Conservation (phyloP, 2,113 vertebrate genomes). For the Artemisiospiza belli region DNA sequence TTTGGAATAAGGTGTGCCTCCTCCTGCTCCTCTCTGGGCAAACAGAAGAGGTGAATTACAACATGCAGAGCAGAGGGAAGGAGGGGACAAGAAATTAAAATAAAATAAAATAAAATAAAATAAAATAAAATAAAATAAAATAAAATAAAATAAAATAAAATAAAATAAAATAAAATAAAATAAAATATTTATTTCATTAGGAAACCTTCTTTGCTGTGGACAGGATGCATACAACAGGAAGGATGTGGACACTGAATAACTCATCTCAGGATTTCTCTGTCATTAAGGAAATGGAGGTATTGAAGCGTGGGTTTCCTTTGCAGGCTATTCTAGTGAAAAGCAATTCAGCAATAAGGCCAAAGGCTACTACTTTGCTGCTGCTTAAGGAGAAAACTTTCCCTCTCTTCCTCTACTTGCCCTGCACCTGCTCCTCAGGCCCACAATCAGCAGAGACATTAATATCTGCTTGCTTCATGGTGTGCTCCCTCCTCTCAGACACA, state of each 20-base stretch:
- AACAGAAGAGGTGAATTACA: background rate
- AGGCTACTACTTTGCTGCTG: background rate
- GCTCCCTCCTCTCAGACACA: background rate
- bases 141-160: background rate
- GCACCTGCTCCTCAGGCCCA: background rate
- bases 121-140: background rate
- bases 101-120: background rate
- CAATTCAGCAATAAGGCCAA: background rate
- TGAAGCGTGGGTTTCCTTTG: conserved; percentile 20
- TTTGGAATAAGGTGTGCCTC: background rate
- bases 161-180: background rate
- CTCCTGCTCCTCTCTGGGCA: background rate
- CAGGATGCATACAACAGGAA: conserved; percentile 73
- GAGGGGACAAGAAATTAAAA: background rate
- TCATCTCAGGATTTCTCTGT: conserved; percentile 66
- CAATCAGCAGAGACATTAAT: background rate
- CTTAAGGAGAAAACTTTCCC: conserved; percentile 31
- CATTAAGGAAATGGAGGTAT: conserved; percentile 48
- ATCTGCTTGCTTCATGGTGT: background rate
- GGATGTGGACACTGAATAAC: conserved; percentile 61
- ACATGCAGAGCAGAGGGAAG: background rate
- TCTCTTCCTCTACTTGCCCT: conserved; percentile 16
- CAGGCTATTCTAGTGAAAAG: conserved; percentile 23
- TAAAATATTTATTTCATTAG: conserved; percentile 17
- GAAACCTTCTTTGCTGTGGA: conserved; percentile 25